These are phyloP conservation scores for Nezara viridula DNA, from an alignment of 2,888 invertebrate genomes.

Conservation along the genomic window DNA sequence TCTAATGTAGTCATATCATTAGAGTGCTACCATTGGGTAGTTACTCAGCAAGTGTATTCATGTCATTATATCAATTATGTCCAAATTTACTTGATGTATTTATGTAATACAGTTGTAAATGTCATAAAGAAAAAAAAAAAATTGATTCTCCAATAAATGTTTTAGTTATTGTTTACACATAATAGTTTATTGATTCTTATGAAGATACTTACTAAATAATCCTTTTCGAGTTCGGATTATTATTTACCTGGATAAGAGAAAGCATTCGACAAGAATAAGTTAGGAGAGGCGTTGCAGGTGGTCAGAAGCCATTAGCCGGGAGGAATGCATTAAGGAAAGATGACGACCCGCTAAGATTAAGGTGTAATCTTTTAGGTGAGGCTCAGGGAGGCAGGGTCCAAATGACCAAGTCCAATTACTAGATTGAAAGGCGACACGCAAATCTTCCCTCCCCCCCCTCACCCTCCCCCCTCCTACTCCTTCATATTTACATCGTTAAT, in stretches of 20 bases:
- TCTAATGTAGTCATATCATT: too few relatives aligned
- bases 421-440: slow-evolving; percentile 46
- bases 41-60: too few relatives aligned
- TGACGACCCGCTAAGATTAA: slow-evolving; percentile 42
- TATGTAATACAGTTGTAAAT: too few relatives aligned
- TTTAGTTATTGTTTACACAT: too few relatives aligned
- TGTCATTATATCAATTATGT: too few relatives aligned
- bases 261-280: background rate
- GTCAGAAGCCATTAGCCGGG: background rate
- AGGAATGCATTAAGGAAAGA: slow-evolving; percentile 43
- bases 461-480: too few relatives aligned
- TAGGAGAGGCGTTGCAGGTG: slow-evolving; percentile 17
- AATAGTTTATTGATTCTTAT: too few relatives aligned
- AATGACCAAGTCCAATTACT: slow-evolving; percentile 43
- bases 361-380: slow-evolving; percentile 43
- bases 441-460: slow-evolving; percentile 12
- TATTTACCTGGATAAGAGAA: background rate
- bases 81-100: too few relatives aligned
- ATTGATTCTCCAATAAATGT: too few relatives aligned
- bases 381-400: background rate
- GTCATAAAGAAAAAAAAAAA: too few relatives aligned
- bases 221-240: background rate
- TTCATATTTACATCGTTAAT: slow-evolving; percentile 48
- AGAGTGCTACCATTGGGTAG: too few relatives aligned
- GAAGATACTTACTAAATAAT: background rate